Evolutionary conservation across 2,113 vertebrate species (phyloP), one percentile per base, ranked within the genome.

Genomic region (Gymnogyps californianus): DNA sequence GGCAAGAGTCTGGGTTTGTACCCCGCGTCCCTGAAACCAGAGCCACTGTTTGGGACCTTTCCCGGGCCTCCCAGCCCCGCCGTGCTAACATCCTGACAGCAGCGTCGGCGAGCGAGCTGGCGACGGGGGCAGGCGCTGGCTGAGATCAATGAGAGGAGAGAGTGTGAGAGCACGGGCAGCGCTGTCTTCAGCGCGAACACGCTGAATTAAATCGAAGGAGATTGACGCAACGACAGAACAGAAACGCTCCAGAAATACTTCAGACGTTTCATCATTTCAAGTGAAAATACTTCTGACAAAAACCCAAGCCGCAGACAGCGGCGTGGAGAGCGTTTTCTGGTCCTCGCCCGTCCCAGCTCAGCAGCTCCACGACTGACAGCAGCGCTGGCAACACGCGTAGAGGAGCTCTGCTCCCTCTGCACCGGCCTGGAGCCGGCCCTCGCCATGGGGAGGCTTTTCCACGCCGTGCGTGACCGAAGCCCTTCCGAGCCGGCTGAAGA

Each of bases 391-490:
- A 9, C 28, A 26, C 1, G 1, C 11, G 3, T 2, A 4, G 1
- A 1, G 51, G 8, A 38, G 11, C 44, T 42, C 44, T 32, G 57
- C 69, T 42, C 34, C 55, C 40, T 16, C 74, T 18, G 49, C 47
- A 17, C 32, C 1, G 0, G 6, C 31, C 28, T 8, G 5, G 49
- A 31, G 49, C 36, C 25, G 42, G 32, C 36, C 57, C 20, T 51
- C 11, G 2, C 22, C 2, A 0, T 1, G 6, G 29, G 10, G 9
- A 58, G 25, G 17, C 44, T 70, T 29, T 12, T 28, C 29, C 3
- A 2, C 3, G 3, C 42, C 9, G 0, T 2, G 20, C 0, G 5
- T 9, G 22, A 9, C 26, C 4, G 0, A 34, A 64, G 62, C 22
- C 36, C 64, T 7, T 3, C 11, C 1, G 3, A 59, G 67, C 40